phyloP scores from a whole-genome alignment of 2,888 invertebrate species.

The Eupithecia vulgata region DNA sequence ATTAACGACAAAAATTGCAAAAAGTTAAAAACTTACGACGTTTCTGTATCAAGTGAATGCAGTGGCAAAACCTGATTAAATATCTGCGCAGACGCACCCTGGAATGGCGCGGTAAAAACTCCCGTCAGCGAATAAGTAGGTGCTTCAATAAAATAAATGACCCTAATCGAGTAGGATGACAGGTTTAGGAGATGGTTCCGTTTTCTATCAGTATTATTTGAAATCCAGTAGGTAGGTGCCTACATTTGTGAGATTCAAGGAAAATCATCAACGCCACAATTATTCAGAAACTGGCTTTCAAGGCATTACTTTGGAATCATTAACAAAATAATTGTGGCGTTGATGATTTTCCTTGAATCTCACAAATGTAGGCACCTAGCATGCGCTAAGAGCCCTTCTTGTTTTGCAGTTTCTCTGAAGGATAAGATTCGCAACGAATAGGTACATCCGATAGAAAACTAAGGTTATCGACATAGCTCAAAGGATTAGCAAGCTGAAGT shows the following conservation, averaged over 20 bases:
- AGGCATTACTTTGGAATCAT: too few species aligned
- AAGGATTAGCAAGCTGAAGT: too few species aligned
- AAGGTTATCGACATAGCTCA: too few species aligned
- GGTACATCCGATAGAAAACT: too few species aligned
- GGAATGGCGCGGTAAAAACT: slow-evolving; percentile 61
- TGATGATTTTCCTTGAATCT: too few species aligned
- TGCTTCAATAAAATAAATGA: slow-evolving; percentile 74
- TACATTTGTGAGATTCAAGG: background rate
- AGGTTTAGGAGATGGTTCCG: background rate
- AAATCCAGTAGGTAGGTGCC: background rate
- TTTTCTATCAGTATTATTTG: background rate
- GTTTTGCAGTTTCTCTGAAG: too few species aligned
- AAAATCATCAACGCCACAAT: background rate
- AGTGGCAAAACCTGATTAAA: slow-evolving; percentile 55
- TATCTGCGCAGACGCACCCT: slow-evolving; percentile 55
- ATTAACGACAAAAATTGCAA: slow-evolving; percentile 21
- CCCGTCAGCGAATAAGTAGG: slow-evolving; percentile 63
- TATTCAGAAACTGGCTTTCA: too few species aligned
- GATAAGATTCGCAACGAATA: too few species aligned
- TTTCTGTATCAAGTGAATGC: slow-evolving; percentile 53
- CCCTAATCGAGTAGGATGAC: slow-evolving; percentile 56
- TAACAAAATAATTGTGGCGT: too few species aligned
- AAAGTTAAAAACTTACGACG: slow-evolving; percentile 47
- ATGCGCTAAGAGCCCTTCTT: too few species aligned
- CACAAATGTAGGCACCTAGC: too few species aligned